Percentiles rank a stretch among this genome's conserved stretches.
phyloP scores from a whole-genome alignment of 2,113 vertebrate genomes.

The Charadrius vociferus region DNA sequence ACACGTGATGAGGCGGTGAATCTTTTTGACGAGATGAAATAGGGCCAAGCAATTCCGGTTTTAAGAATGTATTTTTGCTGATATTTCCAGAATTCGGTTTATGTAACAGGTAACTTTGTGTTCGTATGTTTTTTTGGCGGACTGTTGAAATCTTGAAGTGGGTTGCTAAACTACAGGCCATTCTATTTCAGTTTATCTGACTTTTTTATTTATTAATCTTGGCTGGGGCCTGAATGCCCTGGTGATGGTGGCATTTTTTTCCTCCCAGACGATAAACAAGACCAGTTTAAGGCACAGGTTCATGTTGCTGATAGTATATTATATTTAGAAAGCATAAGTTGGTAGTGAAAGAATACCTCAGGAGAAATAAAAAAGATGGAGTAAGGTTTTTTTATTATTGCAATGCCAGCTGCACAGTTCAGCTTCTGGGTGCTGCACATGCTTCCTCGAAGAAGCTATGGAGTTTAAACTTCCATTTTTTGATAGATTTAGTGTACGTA shows the following conservation, averaged over 20 bases:
- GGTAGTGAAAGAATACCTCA: slow-evolving; percentile 22
- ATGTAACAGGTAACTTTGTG: slow-evolving; percentile 53
- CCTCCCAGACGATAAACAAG: slow-evolving; percentile 16
- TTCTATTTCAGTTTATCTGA: slow-evolving; percentile 54
- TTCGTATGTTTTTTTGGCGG: background rate
- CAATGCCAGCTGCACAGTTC: slow-evolving; percentile 21
- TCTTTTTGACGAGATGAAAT: background rate
- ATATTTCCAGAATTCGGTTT: slow-evolving; percentile 44
- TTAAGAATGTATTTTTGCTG: slow-evolving; percentile 2
- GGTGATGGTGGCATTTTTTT: slow-evolving; percentile 33
- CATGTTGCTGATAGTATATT: slow-evolving; percentile 37
- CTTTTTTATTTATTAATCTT: slow-evolving; percentile 66
- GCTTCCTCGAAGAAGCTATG: slow-evolving; percentile 19
- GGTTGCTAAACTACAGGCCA: slow-evolving; percentile 42
- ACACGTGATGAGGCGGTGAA: slow-evolving; percentile 24
- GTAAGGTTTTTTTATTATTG: slow-evolving; percentile 19
- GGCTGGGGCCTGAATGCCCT: slow-evolving; percentile 3
- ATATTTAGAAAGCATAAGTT: slow-evolving; percentile 37
- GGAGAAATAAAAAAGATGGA: slow-evolving; percentile 27
- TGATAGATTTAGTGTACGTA: background rate
- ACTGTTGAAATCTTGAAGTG: slow-evolving; percentile 38
- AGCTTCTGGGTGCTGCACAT: slow-evolving; percentile 46
- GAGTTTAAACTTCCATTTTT: slow-evolving; percentile 63
- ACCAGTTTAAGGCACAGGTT: background rate
- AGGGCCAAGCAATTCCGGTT: background rate